Conservation (phyloP, 2,888 invertebrate species). For the Taenaris catops region DNA sequence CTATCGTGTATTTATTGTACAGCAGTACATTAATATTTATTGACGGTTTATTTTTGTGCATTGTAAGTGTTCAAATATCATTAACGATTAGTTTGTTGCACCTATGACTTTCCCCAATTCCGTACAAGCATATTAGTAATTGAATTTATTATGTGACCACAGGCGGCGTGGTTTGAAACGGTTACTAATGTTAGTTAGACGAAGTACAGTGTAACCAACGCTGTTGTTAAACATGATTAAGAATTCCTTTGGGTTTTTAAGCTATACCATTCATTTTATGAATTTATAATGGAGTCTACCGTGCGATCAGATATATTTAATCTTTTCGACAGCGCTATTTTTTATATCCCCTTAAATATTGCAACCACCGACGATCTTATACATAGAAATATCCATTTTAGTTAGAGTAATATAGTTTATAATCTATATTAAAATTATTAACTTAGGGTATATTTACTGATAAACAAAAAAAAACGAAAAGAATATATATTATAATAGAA, state of each 20-base stretch:
- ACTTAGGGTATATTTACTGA: too few relatives aligned
- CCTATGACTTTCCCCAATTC: conserved; percentile 34
- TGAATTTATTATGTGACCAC: conserved; percentile 51
- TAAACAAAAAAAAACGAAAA: too few relatives aligned
- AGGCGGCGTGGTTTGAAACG: conserved; percentile 38
- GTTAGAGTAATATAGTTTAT: too few relatives aligned
- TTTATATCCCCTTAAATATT: too few relatives aligned
- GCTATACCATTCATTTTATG: conserved; percentile 7
- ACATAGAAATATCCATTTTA: too few relatives aligned
- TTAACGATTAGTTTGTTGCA: conserved; percentile 64
- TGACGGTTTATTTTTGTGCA: conserved; percentile 63
- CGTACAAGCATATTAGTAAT: conserved; percentile 43
- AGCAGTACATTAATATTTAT: conserved; percentile 68
- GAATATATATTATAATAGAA: too few relatives aligned
- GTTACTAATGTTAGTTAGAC: conserved; percentile 12
- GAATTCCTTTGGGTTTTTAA: conserved; percentile 10
- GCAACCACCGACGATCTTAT: too few relatives aligned
- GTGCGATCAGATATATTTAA: conserved; percentile 4
- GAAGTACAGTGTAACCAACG: conserved; percentile 7
- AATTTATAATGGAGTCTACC: conserved; percentile 9
- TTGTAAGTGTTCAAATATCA: conserved; percentile 71
- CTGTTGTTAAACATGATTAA: conserved; percentile 14
- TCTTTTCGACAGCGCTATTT: too few relatives aligned
- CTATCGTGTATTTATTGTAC: conserved; percentile 50
- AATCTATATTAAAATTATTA: too few relatives aligned